phyloP scores from a whole-genome alignment of 2,113 vertebrate species.

The Daboia siamensis region DNA sequence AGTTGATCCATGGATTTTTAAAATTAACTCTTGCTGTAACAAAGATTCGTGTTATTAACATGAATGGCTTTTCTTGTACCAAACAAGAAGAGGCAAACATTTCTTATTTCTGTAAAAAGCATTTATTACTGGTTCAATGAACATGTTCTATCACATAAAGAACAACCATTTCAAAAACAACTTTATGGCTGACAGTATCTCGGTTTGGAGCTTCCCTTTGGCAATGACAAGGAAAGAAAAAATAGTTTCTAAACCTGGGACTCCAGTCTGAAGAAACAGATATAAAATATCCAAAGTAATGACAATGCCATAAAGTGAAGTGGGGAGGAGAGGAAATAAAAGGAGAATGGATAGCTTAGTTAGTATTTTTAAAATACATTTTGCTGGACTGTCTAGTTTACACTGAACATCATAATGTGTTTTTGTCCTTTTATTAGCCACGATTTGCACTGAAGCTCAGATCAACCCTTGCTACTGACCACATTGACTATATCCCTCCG shows the following conservation, averaged over 20 bases:
- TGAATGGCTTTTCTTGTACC: neutral
- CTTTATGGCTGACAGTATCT: neutral
- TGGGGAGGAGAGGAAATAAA: neutral
- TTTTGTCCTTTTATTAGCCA: neutral
- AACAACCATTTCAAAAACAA: conserved; percentile 2
- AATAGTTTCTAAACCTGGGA: neutral
- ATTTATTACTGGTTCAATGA: conserved; percentile 15
- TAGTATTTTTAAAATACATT: neutral
- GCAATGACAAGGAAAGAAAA: neutral
- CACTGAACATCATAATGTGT: neutral
- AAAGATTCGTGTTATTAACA: neutral
- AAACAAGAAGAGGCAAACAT: neutral
- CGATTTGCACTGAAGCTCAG: neutral
- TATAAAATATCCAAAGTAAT: neutral
- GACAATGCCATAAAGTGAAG: neutral
- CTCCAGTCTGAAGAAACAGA: neutral
- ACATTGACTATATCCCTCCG: neutral
- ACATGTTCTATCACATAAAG: conserved; percentile 14
- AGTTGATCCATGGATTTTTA: neutral
- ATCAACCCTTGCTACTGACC: neutral
- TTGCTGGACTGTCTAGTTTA: neutral
- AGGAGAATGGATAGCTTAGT: neutral
- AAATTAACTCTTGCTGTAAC: neutral
- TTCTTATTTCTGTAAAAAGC: conserved; percentile 9
- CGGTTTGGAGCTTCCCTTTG: conserved; percentile 2